Base-by-base conservation (phyloP, 2,797 vertebrate species). In the Schizothorax lantsangensis region DNA sequence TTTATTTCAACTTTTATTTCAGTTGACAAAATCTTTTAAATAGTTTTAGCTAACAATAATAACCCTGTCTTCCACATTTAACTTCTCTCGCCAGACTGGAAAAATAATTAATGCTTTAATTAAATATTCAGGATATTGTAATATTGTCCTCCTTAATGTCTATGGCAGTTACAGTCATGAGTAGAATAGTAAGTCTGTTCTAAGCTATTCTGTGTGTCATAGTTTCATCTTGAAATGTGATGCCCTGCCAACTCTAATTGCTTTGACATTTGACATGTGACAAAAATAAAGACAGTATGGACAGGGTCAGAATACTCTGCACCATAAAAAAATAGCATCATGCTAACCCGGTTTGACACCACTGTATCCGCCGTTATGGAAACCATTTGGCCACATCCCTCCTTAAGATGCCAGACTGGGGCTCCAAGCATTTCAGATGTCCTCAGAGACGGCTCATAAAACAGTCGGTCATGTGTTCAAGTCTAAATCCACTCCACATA, bases 241-340 rank as follows among this genome's bases (percentile, higher is more conserved):
- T 43, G 43, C 43, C 33, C 23, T 40, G 38, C 47, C 77, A 78
- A n/a, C 79, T 81, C 23, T 59, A 85, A 79, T 72, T 59, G 66
- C 47, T 72, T 85, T 80, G 33, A 81, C 57, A 52, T 84, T 69
- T 80, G 69, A 69, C 86, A 78, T 83, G 57, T 84, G 62, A 71
- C 83, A 78, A 69, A 36, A 57, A 79, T 83, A 54, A 88, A 74
- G 38, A 17, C 49, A 21, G 54, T 75, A 79, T 52, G 45, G 33
- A 82, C 21, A 1, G 30, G 38, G 11, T n/a, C 30, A 33, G 72
- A 66, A 49, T 84, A 72, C 47, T 62, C 9, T 62, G 8, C 1
- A 1, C 38, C 40, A 59, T 73, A 85, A 80, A 85, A 36, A 82
- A 80, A 80, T 80, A 49, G 52, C 7, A 57, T 73, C 66, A n/a